Conservation (phyloP, 2,888 invertebrate genomes). For the Acanthopleura granulata region DNA sequence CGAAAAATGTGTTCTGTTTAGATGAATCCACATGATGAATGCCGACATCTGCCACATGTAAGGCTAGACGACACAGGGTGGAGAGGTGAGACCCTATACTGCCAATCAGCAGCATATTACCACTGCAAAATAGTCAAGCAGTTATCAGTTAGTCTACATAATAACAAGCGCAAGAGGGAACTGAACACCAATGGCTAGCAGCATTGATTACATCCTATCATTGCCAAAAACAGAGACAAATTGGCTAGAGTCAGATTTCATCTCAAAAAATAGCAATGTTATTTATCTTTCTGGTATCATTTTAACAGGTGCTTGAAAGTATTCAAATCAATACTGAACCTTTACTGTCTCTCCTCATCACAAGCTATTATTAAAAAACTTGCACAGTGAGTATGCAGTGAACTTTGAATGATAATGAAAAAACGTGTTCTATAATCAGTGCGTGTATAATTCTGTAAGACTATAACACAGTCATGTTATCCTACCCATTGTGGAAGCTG, state of each 20-base stretch:
- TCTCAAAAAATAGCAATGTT: background rate
- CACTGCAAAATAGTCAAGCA: constrained; percentile 47
- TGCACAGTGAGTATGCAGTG: no score
- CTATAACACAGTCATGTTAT: background rate
- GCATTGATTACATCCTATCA: no score
- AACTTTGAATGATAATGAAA: no score
- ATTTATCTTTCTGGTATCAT: no score
- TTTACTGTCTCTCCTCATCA: no score
- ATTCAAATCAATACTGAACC: no score
- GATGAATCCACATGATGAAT: constrained; percentile 65
- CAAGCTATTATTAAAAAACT: no score
- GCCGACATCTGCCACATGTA: constrained; percentile 67
- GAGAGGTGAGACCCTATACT: constrained; percentile 67
- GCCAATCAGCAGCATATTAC: constrained; percentile 67
- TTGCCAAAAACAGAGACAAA: no score
- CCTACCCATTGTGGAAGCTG: constrained; percentile 67
- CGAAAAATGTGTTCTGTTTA: constrained; percentile 67
- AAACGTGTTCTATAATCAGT: no score
- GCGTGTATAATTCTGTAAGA: no score
- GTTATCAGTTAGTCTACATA: background rate
- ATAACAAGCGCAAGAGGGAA: constrained; percentile 23
- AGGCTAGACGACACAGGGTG: constrained; percentile 66
- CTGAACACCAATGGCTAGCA: no score
- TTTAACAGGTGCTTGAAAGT: no score
- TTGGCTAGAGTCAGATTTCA: background rate